Percentiles rank a stretch among this genome's conserved stretches.
Conservation (phyloP, 2,797 vertebrate species). For the Clarias laeviceps region DNA sequence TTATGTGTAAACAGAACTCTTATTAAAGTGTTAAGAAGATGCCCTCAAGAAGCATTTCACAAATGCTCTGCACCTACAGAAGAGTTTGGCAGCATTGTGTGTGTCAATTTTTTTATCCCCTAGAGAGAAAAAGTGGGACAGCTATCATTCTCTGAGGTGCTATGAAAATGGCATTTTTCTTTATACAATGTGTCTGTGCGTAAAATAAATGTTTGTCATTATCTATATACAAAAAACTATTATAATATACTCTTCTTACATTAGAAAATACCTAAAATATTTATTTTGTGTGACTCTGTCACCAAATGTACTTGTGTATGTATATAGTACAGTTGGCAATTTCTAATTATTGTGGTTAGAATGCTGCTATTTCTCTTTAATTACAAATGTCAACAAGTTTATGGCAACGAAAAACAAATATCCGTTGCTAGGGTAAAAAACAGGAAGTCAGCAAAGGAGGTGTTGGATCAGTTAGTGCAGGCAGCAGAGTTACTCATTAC, state of each 20-base stretch:
- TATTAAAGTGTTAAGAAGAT: conserved; percentile 36
- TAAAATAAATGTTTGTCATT: not conserved
- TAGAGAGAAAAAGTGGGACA: conserved; percentile 54
- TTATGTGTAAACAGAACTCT: conserved; percentile 41
- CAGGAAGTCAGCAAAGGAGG: conserved; percentile 58
- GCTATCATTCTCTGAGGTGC: conserved; percentile 54
- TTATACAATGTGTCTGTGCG: conserved; percentile 29
- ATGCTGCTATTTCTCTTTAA: no score
- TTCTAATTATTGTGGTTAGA: not conserved
- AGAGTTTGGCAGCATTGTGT: conserved; percentile 40
- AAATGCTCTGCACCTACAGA: conserved; percentile 37
- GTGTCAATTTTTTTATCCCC: conserved; percentile 47
- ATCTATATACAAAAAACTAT: not conserved
- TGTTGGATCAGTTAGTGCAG: not conserved
- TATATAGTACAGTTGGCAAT: not conserved
- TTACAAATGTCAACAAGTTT: not conserved
- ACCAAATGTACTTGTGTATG: no score
- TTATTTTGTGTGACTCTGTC: not conserved
- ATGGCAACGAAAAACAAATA: conserved; percentile 35
- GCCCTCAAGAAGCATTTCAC: conserved; percentile 55
- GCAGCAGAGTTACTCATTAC: conserved; percentile 28
- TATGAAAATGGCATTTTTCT: conserved; percentile 42
- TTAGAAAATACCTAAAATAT: not conserved
- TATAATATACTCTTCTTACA: not conserved
- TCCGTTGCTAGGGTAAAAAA: conserved; percentile 56